A percentile compares a stretch with the other conserved stretches of the same genome.
Conservation (phyloP, 2,797 vertebrate species). For the Potorous gilbertii region DNA sequence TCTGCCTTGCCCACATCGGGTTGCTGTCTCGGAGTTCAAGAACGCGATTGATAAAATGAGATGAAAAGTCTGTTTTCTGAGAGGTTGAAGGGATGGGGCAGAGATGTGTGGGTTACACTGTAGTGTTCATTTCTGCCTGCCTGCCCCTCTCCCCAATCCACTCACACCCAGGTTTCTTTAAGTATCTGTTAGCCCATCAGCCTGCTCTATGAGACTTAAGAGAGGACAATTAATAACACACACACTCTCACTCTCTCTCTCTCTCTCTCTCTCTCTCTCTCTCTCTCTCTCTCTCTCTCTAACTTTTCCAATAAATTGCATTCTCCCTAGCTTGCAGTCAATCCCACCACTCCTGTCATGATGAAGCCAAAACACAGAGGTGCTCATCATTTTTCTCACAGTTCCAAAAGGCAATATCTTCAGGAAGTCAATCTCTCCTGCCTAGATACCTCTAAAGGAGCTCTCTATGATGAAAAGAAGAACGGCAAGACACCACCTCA, state of each 20-base stretch:
- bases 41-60: slow-evolving; percentile 36
- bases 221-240: neutral
- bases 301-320: neutral
- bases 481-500: neutral
- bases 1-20: neutral
- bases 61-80: slow-evolving; percentile 30
- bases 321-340: neutral
- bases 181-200: neutral
- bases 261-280: neutral
- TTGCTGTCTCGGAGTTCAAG: neutral
- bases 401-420: neutral
- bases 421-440: neutral
- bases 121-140: slow-evolving; percentile 17
- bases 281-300: neutral
- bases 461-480: neutral
- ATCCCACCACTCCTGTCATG: neutral
- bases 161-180: neutral
- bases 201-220: neutral
- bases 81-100: neutral
- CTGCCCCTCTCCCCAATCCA: neutral
- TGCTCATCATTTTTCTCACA: neutral
- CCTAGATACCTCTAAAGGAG: neutral
- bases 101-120: slow-evolving; percentile 39
- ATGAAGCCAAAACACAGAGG: neutral
- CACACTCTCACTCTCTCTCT: neutral